These are phyloP conservation scores for Hephaestus fuliginosus DNA, from an alignment of 2,797 vertebrate genomes.

Conservation along the genomic window DNA sequence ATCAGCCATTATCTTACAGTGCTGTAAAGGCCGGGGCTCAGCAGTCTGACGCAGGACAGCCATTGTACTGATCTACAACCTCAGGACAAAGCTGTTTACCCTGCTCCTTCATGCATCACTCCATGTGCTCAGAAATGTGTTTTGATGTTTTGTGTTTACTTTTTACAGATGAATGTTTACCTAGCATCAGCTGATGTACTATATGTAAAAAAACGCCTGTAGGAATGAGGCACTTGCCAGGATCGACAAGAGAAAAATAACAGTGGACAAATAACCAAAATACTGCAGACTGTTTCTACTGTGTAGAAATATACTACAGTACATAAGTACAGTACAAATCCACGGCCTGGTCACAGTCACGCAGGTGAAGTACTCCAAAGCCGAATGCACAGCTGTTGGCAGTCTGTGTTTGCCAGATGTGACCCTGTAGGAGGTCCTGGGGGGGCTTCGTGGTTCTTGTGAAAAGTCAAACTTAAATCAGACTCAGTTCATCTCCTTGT, in stretches of 20 bases:
- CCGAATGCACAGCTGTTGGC: conserved; percentile 32
- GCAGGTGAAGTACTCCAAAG: conserved; percentile 13
- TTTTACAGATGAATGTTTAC: conserved; percentile 51
- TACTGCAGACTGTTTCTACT: neutral
- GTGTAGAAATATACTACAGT: too few relatives aligned
- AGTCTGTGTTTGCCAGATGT: conserved; percentile 46
- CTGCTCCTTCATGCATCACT: conserved; percentile 69
- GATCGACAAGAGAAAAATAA: neutral
- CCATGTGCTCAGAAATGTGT: conserved; percentile 58
- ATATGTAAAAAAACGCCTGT: neutral
- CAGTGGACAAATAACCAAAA: neutral
- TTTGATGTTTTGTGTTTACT: conserved; percentile 64
- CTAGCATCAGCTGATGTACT: conserved; percentile 14
- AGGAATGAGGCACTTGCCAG: neutral
- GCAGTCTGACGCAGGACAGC: conserved; percentile 72
- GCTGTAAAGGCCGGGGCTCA: conserved; percentile 57
- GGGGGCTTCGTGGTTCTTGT: neutral
- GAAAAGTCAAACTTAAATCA: conserved; percentile 15
- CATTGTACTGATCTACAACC: conserved; percentile 79
- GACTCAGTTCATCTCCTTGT: neutral
- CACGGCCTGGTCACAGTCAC: conserved; percentile 2
- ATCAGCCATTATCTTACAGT: conserved; percentile 73
- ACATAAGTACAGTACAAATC: conserved; percentile 20
- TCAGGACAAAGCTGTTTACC: conserved; percentile 85
- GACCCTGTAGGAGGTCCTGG: conserved; percentile 16